phyloP scores from a whole-genome alignment of 2,797 vertebrate genomes.

The Acanthurus lineatus region DNA sequence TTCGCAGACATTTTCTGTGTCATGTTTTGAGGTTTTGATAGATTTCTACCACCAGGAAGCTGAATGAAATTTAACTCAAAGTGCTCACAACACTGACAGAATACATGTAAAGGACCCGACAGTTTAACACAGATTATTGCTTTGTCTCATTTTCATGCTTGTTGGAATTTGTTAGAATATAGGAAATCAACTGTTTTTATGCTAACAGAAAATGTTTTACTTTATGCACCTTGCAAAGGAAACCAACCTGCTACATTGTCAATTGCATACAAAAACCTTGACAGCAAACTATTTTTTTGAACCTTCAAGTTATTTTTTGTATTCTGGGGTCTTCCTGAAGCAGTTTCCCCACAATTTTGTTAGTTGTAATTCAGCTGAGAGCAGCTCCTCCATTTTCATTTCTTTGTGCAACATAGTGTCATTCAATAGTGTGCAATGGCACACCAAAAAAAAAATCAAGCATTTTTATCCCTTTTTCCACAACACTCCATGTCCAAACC shows the following conservation, averaged over 20 bases:
- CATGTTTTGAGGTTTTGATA: background rate
- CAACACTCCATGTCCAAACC: background rate
- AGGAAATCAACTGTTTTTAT: background rate
- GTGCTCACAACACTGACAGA: background rate
- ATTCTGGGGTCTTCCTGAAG: background rate
- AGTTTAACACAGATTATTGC: background rate
- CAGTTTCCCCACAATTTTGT: background rate
- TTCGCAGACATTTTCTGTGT: slow-evolving; percentile 18
- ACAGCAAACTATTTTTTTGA: background rate
- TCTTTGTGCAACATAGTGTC: too few species aligned
- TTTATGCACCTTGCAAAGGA: background rate
- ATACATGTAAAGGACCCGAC: background rate
- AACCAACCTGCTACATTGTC: background rate
- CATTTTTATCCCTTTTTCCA: background rate
- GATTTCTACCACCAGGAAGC: background rate
- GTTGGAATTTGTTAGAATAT: too few species aligned
- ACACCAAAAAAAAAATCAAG: too few species aligned
- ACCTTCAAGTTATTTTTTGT: background rate
- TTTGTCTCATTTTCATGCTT: background rate
- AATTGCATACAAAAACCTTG: background rate
- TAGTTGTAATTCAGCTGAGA: background rate
- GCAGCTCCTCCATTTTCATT: background rate
- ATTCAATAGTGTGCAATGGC: too few species aligned
- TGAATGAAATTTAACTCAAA: background rate
- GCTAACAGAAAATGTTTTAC: background rate